Base-by-base conservation (phyloP, 2,113 vertebrate genomes). In the Tragelaphus scriptus region DNA sequence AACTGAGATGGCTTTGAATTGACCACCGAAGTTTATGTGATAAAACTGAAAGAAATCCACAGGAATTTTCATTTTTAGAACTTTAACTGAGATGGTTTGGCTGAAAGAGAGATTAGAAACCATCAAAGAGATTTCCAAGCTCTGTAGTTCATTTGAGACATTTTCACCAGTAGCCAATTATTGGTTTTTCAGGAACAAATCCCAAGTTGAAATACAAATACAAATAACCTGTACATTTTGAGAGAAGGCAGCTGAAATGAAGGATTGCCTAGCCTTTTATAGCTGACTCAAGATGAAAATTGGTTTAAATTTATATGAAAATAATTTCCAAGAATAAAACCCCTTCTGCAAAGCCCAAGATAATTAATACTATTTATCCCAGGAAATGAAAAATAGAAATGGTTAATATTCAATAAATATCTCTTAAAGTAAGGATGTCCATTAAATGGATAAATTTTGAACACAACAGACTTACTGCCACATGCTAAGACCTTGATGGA, bases 401-500 rank as follows among this genome's bases (percentile, higher is more conserved):
- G 61, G 36, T 81, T 81, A 90, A 53, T 30, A 7, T 44, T 56
- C 61, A 96, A 90, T 79, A 85, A 94, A 55, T 79, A 68, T 61
- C 10, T 68, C 47, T 49, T n/a, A 58, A 61, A 56, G 28, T 81
- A 88, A 96, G 21, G 40, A 30, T 82, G 49, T 36, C 8, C 6
- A 81, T 90, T 61, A 88, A 25, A 32, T 87, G 44, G 40, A 11
- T 58, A 59, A 28, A 61, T 47, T 92, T 51, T 55, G 26, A 85
- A 32, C 36, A 75, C 5, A 47, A 5, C 0, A 56, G 81, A 97
- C 96, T 97, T 96, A 98, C 97, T 92, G 47, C 94, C 88, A 95
- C 95, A 94, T 12, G n/a, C n/a, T 11, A 63, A 49, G 28, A 98
- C 95, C 61, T 90, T 7, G 26, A 94, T 59, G 25, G 89, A 71